Percentiles rank a stretch among this genome's conserved stretches.
Evolutionary conservation across 2,888 invertebrate genomes (phyloP).

Genomic region (Papilio elwesi): DNA sequence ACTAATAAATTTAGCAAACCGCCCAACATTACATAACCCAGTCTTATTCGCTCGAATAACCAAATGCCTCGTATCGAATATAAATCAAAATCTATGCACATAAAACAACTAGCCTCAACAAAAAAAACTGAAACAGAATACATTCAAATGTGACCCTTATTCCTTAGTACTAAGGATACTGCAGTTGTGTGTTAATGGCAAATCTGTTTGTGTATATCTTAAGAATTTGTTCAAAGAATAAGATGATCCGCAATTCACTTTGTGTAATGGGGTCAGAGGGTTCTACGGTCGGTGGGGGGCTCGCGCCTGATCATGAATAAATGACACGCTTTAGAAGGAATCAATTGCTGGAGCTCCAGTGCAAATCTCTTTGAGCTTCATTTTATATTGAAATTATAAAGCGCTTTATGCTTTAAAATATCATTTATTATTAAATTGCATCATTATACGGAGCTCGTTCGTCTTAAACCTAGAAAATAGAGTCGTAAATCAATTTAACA

Average conservation of each 20-base stretch:
- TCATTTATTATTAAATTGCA: not conserved
- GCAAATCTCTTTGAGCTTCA: not conserved
- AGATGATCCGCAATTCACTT: constrained; percentile 31
- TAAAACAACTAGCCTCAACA: constrained; percentile 6
- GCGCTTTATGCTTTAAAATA: constrained; percentile 1
- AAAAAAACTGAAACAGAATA: not conserved
- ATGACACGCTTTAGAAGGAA: constrained; percentile 32
- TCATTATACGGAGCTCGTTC: not conserved
- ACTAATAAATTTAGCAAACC: constrained; percentile 29
- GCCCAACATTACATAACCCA: constrained; percentile 28
- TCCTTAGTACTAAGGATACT: not conserved
- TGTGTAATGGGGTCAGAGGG: constrained; percentile 31
- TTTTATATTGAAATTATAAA: constrained; percentile 7
- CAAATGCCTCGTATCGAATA: constrained; percentile 32
- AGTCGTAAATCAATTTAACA: no score
- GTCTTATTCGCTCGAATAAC: constrained; percentile 30
- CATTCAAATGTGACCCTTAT: constrained; percentile 6
- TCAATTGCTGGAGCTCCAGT: constrained; percentile 12
- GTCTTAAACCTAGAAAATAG: no score
- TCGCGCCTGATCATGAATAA: constrained; percentile 34
- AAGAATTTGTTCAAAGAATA: constrained; percentile 26
- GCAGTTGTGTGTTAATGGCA: not conserved
- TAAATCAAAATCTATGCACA: constrained; percentile 36
- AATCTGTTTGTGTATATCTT: not conserved
- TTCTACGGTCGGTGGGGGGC: constrained; percentile 2